A percentile compares a stretch with the other conserved stretches of the same genome.
Evolutionary conservation across 2,113 vertebrate species (phyloP).

Genomic region (Gorsachius goisagi): DNA sequence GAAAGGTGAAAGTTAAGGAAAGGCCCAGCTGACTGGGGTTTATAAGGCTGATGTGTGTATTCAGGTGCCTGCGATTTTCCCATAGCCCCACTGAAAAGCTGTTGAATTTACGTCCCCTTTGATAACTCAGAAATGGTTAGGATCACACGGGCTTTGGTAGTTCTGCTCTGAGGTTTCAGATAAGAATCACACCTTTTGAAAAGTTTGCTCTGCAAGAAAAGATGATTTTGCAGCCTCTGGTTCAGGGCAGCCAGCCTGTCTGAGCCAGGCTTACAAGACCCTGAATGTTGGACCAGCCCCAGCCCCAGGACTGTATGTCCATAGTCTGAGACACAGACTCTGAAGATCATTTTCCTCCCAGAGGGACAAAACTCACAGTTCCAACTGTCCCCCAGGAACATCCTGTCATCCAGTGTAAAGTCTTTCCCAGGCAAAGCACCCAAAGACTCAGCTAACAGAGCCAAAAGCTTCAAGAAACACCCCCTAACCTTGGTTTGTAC

Average conservation of each 20-base stretch:
- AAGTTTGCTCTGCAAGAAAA: neutral
- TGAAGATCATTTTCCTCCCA: neutral
- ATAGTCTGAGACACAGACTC: neutral
- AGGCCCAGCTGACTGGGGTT: neutral
- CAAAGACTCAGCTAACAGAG: neutral
- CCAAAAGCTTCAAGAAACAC: neutral
- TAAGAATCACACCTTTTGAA: neutral
- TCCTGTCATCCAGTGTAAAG: fast-evolving
- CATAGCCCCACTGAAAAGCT: neutral
- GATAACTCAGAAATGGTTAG: neutral
- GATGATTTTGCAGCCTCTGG: neutral
- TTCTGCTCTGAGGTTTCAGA: neutral
- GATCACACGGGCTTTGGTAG: neutral
- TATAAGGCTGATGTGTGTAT: neutral
- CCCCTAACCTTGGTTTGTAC: neutral
- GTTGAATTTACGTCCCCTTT: neutral
- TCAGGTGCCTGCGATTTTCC: neutral
- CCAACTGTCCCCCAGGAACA: neutral
- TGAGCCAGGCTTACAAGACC: neutral
- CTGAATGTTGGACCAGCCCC: neutral
- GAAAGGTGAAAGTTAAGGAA: neutral
- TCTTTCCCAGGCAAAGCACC: neutral
- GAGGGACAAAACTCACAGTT: neutral
- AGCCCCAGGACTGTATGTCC: neutral
- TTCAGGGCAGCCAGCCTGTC: neutral